These are phyloP conservation scores for Apodemus agrarius DNA, from an alignment of 2,797 vertebrate genomes.

Conservation along the genomic window DNA sequence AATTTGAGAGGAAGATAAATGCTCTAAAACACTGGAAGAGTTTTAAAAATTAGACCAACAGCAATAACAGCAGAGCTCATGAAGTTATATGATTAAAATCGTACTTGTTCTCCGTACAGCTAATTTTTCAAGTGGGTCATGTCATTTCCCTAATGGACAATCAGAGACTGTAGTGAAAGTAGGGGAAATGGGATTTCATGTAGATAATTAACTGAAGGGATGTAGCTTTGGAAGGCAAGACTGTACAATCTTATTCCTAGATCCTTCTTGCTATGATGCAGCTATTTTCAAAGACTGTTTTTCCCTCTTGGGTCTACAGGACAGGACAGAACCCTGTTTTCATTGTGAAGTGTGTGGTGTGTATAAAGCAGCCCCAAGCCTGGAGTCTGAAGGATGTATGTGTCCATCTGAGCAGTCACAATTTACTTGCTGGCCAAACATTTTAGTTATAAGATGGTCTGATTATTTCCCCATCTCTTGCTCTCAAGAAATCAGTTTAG, in stretches of 20 bases:
- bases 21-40: background rate
- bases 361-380: background rate
- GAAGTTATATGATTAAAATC: background rate
- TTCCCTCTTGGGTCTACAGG: background rate
- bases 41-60: constrained; percentile 38
- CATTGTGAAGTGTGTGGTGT: background rate
- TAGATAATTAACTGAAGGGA: background rate
- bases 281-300: background rate
- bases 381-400: background rate
- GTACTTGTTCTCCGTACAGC: background rate
- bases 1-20: constrained; percentile 19
- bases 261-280: background rate
- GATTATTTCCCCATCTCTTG: background rate
- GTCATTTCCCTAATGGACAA: background rate
- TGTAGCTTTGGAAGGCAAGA: background rate
- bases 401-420: background rate
- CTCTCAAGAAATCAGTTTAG: background rate
- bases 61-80: background rate
- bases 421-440: background rate
- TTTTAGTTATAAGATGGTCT: background rate
- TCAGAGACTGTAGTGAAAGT: background rate
- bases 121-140: background rate
- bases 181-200: background rate
- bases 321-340: background rate
- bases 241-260: background rate